phyloP scores from a whole-genome alignment of 2,113 vertebrate genomes.

The Chaenogobius annularis region DNA sequence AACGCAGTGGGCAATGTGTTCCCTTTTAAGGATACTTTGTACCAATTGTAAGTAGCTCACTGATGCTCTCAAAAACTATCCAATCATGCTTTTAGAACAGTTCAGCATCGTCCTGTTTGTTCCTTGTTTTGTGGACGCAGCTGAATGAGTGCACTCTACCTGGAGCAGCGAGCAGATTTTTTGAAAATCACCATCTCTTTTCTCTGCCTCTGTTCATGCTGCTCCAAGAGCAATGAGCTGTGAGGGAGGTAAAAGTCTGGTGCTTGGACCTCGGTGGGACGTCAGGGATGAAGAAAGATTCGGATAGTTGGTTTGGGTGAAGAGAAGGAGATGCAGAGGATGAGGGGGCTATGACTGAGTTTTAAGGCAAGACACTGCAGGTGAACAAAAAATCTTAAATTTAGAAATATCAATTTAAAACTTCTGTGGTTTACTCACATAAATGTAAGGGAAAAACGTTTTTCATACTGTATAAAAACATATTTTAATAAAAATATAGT shows the following conservation, averaged over 20 bases:
- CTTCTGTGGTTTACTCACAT: too few relatives aligned
- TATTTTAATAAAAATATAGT: too few relatives aligned
- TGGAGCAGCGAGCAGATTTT: conserved; percentile 16
- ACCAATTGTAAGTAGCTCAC: not conserved
- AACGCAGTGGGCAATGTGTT: too few relatives aligned
- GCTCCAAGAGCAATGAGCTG: not conserved
- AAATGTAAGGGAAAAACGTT: too few relatives aligned
- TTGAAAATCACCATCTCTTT: not conserved
- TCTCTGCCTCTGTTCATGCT: not conserved
- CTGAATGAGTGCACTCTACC: conserved; percentile 10
- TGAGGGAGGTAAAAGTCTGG: not conserved
- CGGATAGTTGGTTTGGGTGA: not conserved
- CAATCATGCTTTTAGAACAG: not conserved
- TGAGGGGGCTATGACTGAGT: too few relatives aligned
- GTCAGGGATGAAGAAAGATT: not conserved
- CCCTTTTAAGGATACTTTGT: too few relatives aligned
- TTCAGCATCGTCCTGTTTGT: not conserved
- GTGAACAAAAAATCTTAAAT: too few relatives aligned
- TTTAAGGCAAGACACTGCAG: too few relatives aligned
- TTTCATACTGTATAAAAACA: too few relatives aligned
- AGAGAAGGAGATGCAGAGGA: not conserved
- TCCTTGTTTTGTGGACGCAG: not conserved
- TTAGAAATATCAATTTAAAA: too few relatives aligned
- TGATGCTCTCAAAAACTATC: not conserved
- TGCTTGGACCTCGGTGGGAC: not conserved